These are phyloP conservation scores for Caenorhabditis sp. DNA, from an alignment of 2,888 invertebrate species.

Conservation along the genomic window DNA sequence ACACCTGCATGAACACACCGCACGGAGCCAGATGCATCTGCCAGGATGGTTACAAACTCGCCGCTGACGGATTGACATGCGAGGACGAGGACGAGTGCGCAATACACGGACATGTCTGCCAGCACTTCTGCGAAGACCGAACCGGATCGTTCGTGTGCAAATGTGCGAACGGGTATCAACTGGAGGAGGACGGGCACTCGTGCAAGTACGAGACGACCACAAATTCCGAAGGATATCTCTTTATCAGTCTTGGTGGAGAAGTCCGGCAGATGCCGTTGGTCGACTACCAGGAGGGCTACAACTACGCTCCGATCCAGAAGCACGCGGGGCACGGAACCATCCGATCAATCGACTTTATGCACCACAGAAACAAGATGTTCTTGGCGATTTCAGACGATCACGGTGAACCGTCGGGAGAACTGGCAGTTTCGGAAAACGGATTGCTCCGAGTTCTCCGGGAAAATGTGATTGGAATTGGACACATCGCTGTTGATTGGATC, in stretches of 20 bases:
- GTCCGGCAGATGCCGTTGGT: conserved; percentile 53
- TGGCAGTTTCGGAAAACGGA: conserved; percentile 47
- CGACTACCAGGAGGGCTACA: conserved; percentile 26
- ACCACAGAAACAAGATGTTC: conserved; percentile 37
- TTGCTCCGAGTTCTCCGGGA: conserved; percentile 50
- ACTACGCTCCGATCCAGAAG: conserved; percentile 34
- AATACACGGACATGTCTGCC: conserved; percentile 87
- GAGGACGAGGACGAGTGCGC: conserved; percentile 62
- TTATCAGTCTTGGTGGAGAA: conserved; percentile 52
- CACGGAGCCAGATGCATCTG: conserved; percentile 59
- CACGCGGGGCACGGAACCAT: conserved; percentile 38
- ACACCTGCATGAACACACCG: conserved; percentile 56
- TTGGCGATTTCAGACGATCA: conserved; percentile 28
- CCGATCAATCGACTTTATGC: conserved; percentile 44
- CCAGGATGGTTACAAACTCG: conserved; percentile 42
- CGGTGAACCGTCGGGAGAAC: conserved; percentile 42
- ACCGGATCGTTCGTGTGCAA: conserved; percentile 83
- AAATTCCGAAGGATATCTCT: conserved; percentile 40
- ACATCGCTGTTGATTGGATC: conserved; percentile 67
- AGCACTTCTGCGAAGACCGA: conserved; percentile 95
- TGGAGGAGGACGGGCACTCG: conserved; percentile 59
- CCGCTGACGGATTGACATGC: conserved; percentile 54
- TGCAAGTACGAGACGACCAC: conserved; percentile 52
- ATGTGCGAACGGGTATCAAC: conserved; percentile 65
- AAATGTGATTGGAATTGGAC: conserved; percentile 59